Base-by-base conservation (phyloP, 2,797 vertebrate species). In the Sarcoramphus papa region DNA sequence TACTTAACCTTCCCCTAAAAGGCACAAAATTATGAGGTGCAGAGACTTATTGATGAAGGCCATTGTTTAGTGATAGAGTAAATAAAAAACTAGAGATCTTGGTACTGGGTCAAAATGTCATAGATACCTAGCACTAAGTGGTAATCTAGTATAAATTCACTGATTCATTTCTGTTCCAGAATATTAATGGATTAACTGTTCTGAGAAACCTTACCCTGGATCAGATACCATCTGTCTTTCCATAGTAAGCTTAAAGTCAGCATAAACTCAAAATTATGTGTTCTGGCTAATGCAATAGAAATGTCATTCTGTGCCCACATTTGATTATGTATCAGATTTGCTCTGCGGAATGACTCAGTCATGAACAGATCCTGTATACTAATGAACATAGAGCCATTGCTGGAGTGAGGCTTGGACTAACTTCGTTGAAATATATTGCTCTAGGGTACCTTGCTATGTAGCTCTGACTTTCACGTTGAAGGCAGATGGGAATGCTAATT, bases 201-300 rank as follows among this genome's bases (percentile, higher is more conserved):
- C 77, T 91, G 67, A 91, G 80, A 92, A 96, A 60, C 74, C 10
- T 90, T 90, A 76, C 28, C 40, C 35, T 82, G 85, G 63, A 76
- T 91, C 74, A 82, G 64, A 82, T 73, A 73, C 95, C 93, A 95
- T 96, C 92, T 94, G 88, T 91, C 81, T 92, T 93, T 79, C 63
- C 59, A 56, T 27, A 60, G 90, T 76, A 89, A 92, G 86, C 81
- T 73, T 89, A 60, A 92, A 97, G 74, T 93, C 84, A 87, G 77
- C 65, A 79, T 85, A 85, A 94, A 65, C 80, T 93, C 88, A 35
- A 70, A 41, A 59, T 89, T 67, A 31, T 70, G 77, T 89, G 70
- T 93, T 91, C 80, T 79, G 70, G 74, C 70, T 96, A 94, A 96
- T 77, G 86, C 67, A 82, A 6, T 93, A 79, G 77, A 91, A 96